Evolutionary conservation across 2,888 invertebrate genomes (phyloP).

Genomic region (Stenolophus ochropezus): DNA sequence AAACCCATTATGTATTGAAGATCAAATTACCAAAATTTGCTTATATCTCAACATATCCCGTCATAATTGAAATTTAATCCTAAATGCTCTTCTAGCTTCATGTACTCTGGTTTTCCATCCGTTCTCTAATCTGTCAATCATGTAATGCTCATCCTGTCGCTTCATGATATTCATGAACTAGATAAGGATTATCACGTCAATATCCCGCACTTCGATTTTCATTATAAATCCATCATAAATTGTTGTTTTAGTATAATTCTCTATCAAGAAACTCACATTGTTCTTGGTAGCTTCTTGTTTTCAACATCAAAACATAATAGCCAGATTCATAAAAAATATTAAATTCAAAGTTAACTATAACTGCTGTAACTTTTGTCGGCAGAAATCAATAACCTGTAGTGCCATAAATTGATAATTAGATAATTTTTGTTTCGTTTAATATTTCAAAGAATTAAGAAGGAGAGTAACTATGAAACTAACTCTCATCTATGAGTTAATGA

Average conservation of each 20-base stretch:
- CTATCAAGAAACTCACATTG: no score
- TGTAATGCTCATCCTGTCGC: neutral
- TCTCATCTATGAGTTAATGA: no score
- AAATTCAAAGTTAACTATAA: no score
- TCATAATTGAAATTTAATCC: slow-evolving; percentile 31
- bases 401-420: no score
- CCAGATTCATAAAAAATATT: no score
- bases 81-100: neutral
- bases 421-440: no score
- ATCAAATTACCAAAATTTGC: neutral
- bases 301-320: no score
- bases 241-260: neutral
- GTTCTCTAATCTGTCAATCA: neutral
- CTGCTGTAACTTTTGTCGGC: no score
- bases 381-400: no score
- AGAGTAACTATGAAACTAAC: no score
- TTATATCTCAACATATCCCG: neutral
- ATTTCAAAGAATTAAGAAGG: no score
- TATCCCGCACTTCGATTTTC: neutral
- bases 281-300: no score
- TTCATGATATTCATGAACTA: neutral
- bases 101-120: neutral
- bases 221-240: neutral
- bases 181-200: neutral
- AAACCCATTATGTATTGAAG: neutral